Base-by-base conservation (phyloP, 2,888 invertebrate genomes). In the Thereva unica region DNA sequence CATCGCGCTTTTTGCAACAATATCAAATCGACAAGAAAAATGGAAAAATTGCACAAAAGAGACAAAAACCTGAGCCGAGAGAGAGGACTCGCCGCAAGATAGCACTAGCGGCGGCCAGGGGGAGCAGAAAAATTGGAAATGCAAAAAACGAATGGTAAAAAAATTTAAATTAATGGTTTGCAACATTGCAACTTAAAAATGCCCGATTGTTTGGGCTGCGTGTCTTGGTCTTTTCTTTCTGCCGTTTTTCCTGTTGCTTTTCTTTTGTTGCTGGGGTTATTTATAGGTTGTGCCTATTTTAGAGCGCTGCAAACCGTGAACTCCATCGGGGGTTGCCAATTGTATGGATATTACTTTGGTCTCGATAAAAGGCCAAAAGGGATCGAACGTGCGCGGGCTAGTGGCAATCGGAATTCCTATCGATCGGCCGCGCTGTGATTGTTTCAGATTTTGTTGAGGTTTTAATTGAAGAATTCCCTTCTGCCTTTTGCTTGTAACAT, bases 121-220 rank as follows among this genome's bases (percentile, higher is more conserved):
- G 23, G 12, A 38, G 45, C 44, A 49, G 34, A 56, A 59, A 59
- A 47, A n/a, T 9, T 38, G 2, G 35, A 49, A 47, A 34, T 7
- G 54, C 34, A 55, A 54, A 64, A 54, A 54, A 40, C 41, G 41
- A 63, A 37, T n/a, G 44, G 42, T 52, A 52, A 38, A 65, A 55
- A 55, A 42, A 52, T 55, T 55, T 55, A 65, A 65, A 65, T 65
- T 65, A 65, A 65, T 61, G 61, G 61, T 61, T 23, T 23, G 23
- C 23, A 23, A 23, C 23, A 23, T 23, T 61, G 61, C 61, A 61
- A 61, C 61, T 61, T 61, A 61, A 61, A 61, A 61, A 61, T 61
- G 61, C 50, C 55, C 56, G 65, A 65, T 65, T 65, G 65, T 65
- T 65, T 65, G 65, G 47, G 55, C 65, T 65, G 55, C 55, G 65